Evolutionary conservation across 2,113 vertebrate species (phyloP), one percentile per base, ranked within the genome.

Genomic region (Xiphophorus couchianus): DNA sequence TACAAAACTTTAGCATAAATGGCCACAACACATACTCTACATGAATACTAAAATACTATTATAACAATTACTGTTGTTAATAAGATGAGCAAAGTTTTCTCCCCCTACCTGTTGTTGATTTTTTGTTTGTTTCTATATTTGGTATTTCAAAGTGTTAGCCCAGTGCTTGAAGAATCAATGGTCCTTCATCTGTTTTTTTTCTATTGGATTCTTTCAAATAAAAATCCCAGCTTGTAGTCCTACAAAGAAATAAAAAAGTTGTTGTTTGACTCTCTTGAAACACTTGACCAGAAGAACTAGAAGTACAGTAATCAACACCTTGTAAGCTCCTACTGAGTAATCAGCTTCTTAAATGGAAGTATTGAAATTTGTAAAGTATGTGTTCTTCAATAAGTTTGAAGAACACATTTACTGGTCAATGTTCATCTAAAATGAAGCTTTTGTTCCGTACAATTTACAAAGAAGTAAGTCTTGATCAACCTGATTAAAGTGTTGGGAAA

Each of bases 111-210:
- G 17, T 65, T 22, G 10, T 14, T 11, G 1, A 10, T 31, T 31
- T 65, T 35, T 28, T 68, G 37, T 19, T 19, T 48, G 13, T 44
- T 71, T 74, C 33, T 31, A n/a, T 69, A 60, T 65, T 14, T 66
- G n/a, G 28, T 28, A 71, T 37, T 14, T 1, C 28, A 58, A 22
- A 48, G 15, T 62, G 35, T 63, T 31, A 74, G 4, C 58, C 33
- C 0, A 27, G 51, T 27, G 29, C 74, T 62, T 58, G 48, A 11
- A 37, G 54, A 30, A 74, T 77, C 39, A 48, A n/a, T 75, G 73
- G 27, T 39, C 35, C 19, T 1, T 51, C 11, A 54, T 44, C 27
- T 60, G 74, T 76, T 76, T 82, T 73, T 81, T 28, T 31, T 72
- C 11, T 37, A 37, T 22, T 37, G 33, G 62, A 70, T 63, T 33